Percentiles rank a stretch among this genome's conserved stretches.
Conservation (phyloP, 2,113 vertebrate species). For the Xiphophorus hellerii region DNA sequence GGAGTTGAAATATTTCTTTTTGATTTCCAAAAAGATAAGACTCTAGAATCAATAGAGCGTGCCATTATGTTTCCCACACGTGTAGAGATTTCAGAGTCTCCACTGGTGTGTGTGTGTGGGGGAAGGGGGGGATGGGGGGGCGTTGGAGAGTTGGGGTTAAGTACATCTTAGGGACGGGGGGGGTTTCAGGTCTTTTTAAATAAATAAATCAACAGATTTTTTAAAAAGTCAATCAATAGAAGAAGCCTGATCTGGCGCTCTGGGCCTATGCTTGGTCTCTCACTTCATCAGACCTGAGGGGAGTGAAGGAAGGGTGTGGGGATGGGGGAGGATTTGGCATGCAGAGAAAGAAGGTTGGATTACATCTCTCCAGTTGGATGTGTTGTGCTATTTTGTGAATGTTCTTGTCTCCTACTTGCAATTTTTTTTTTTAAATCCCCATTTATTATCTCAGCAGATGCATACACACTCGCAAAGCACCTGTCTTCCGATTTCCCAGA, state of each 20-base stretch:
- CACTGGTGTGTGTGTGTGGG: constrained; percentile 10
- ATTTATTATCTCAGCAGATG: constrained; percentile 21
- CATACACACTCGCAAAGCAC: constrained; percentile 24
- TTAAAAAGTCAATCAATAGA: constrained; percentile 73
- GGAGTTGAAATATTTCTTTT: not conserved
- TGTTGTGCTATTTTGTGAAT: constrained; percentile 55
- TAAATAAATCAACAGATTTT: constrained; percentile 73
- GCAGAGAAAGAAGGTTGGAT: constrained; percentile 55
- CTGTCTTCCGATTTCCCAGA: constrained; percentile 32
- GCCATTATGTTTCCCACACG: not conserved
- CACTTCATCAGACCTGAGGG: constrained; percentile 60
- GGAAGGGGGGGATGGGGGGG: constrained; percentile 5
- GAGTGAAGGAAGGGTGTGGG: not conserved
- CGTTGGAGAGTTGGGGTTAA: constrained; percentile 21
- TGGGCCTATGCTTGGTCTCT: constrained; percentile 66
- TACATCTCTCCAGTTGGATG: constrained; percentile 68
- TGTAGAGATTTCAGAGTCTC: not conserved
- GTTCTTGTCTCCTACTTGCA: constrained; percentile 60
- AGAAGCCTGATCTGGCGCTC: constrained; percentile 62
- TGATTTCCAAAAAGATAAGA: not conserved
- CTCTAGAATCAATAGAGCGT: not conserved
- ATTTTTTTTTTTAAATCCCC: constrained; percentile 13
- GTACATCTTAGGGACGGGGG: constrained; percentile 62
- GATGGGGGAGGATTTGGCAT: not conserved
- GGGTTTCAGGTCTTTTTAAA: constrained; percentile 62